Conservation (phyloP, 1,140 invertebrate genomes). For the Trissolcus basalis region DNA sequence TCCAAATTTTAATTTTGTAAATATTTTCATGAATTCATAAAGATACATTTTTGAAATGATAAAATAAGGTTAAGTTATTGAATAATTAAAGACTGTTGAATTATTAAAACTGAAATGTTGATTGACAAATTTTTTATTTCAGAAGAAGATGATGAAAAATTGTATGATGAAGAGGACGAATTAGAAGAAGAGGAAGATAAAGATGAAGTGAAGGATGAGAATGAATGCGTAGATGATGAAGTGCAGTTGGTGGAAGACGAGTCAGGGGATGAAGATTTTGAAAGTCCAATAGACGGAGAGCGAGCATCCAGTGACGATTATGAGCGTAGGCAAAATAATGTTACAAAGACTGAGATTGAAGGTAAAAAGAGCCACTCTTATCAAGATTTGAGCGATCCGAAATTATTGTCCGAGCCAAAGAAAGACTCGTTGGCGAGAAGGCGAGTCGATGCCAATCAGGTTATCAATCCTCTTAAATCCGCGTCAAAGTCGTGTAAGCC, state of each 20-base stretch:
- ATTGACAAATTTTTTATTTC: conserved; percentile 31
- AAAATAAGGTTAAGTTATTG: too few relatives aligned
- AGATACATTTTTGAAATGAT: too few relatives aligned
- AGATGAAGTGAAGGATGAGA: conserved; percentile 54
- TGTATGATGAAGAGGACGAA: conserved; percentile 41
- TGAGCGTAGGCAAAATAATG: conserved; percentile 58
- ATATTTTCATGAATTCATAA: too few relatives aligned
- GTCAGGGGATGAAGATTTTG: conserved; percentile 55
- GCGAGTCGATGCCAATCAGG: conserved; percentile 14
- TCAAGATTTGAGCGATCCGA: conserved; percentile 64
- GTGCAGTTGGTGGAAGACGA: conserved; percentile 57
- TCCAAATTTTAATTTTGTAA: too few relatives aligned
- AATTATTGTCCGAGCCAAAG: conserved; percentile 14
- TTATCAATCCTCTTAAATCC: conserved; percentile 10
- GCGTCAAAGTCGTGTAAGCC: conserved; percentile 14
- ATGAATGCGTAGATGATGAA: conserved; percentile 42
- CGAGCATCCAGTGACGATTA: conserved; percentile 68
- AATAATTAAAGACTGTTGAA: too few relatives aligned
- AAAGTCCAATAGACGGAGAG: conserved; percentile 52
- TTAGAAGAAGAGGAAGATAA: conserved; percentile 56
- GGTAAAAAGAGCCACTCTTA: conserved; percentile 68
- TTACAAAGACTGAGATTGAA: conserved; percentile 60
- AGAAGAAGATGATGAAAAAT: conserved; percentile 15
- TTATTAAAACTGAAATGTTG: too few relatives aligned
- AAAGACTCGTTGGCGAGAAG: conserved; percentile 5